phyloP scores from a whole-genome alignment of 2,113 vertebrate genomes.

The Aptenodytes patagonicus region DNA sequence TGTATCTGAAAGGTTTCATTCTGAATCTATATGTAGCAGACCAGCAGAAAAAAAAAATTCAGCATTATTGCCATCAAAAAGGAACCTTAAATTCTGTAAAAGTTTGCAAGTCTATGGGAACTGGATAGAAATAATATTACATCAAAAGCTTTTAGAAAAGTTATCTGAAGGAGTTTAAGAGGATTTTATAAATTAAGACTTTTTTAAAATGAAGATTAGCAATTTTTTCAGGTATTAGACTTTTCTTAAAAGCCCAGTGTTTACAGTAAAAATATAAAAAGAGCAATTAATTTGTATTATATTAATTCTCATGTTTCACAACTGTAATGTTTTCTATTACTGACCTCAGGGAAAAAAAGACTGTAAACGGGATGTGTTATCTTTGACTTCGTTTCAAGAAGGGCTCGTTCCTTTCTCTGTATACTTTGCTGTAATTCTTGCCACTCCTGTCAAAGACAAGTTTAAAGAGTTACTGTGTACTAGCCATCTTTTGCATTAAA shows the following conservation, averaged over 20 bases:
- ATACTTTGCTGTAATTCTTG: slow-evolving; percentile 97
- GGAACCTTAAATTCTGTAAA: not conserved
- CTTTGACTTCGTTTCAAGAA: slow-evolving; percentile 98
- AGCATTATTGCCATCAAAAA: not conserved
- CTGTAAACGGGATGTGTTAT: slow-evolving; percentile 95
- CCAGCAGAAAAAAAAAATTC: not conserved
- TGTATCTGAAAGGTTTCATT: not conserved
- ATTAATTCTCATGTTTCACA: not conserved
- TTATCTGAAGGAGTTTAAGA: not conserved
- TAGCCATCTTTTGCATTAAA: not conserved
- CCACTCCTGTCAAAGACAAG: slow-evolving; percentile 86
- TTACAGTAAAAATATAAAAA: not conserved
- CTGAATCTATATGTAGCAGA: not conserved
- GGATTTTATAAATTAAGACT: not conserved
- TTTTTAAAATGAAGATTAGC: not conserved
- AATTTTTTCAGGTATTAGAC: not conserved
- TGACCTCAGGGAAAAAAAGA: slow-evolving; percentile 93
- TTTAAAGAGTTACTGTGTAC: not conserved
- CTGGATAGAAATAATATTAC: not conserved
- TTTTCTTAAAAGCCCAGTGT: not conserved
- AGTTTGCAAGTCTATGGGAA: not conserved
- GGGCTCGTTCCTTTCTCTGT: slow-evolving; percentile 91
- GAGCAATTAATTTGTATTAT: not conserved
- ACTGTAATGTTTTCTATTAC: not conserved
- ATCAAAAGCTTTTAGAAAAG: not conserved